Evolutionary conservation across 2,888 invertebrate genomes (phyloP), one percentile per base, ranked within the genome.

Genomic region (Halictus quadricinctus): DNA sequence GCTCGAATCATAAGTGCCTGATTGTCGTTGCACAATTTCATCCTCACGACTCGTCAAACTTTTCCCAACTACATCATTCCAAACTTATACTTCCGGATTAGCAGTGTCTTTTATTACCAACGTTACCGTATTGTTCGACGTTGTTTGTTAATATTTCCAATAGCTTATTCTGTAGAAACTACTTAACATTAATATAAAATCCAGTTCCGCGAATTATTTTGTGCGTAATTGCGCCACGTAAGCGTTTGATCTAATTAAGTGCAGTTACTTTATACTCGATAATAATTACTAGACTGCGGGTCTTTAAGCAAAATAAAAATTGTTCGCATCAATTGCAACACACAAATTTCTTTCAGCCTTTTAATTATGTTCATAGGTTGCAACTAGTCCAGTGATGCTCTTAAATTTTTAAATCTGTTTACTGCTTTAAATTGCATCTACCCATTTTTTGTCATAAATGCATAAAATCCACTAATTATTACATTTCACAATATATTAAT

Each of bases 11-110:
- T 82, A 83, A 87, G 87, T 82, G 73, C 80, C 69, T 82, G 80
- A 85, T 76, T 50, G 72, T n/a, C 18, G 72, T 48, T 18, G 54
- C 58, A 76, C 50, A 84, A 77, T 76, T 82, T 89, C 84, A 89
- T 80, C 72, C 54, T 8, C 54, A 50, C 43, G 76, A 70, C 84
- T 87, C 84, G 72, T 87, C 84, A 80, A 80, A 89, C 76, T 86
- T 88, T 78, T 79, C n/a, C 58, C 48, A 76, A 75, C 54, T 76
- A 70, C 50, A n/a, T 48, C 64, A 58, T 66, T 69, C 69, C 60
- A 79, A 76, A 54, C 76, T 79, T 84, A 64, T 13, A 13, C 60
- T 29, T 29, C 13, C 25, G 13, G 5, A 64, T 64, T 64, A 64
- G 60, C 25, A 29, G 29, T 64, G 60, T 64, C 29, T 64, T 29